These are phyloP conservation scores for Phenacoccus solenopsis DNA, from an alignment of 1,140 invertebrate genomes.

Conservation along the genomic window DNA sequence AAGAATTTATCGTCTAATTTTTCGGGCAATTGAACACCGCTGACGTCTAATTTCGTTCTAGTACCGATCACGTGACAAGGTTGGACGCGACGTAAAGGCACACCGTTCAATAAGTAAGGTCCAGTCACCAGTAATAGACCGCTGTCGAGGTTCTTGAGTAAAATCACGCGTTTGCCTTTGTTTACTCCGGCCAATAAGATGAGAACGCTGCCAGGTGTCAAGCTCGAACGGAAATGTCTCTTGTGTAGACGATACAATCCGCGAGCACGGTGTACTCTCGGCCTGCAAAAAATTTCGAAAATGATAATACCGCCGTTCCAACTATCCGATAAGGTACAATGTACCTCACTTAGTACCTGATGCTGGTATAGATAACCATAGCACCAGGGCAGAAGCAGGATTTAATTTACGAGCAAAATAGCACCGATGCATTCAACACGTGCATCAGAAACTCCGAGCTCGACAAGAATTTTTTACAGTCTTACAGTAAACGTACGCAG, in stretches of 20 bases:
- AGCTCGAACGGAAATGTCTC: conserved; percentile 53
- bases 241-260: conserved; percentile 65
- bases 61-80: conserved; percentile 95
- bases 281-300: too few relatives aligned
- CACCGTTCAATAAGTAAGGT: conserved; percentile 27
- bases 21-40: conserved; percentile 64
- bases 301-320: too few relatives aligned
- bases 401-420: too few relatives aligned
- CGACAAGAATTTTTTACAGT: too few relatives aligned
- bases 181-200: conserved; percentile 90
- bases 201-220: conserved; percentile 81
- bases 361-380: too few relatives aligned
- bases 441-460: background rate
- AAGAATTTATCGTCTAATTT: conserved; percentile 90
- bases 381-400: too few relatives aligned
- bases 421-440: background rate
- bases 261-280: conserved; percentile 43
- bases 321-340: too few relatives aligned
- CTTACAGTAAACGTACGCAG: too few relatives aligned
- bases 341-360: too few relatives aligned
- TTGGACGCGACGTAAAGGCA: conserved; percentile 81
- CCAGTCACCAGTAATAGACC: conserved; percentile 90
- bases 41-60: conserved; percentile 73
- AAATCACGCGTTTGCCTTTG: conserved; percentile 83
- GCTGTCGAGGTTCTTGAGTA: conserved; percentile 75